Percentiles rank a stretch among this genome's conserved stretches.
Evolutionary conservation across 2,113 vertebrate species (phyloP).

Genomic region (Falcunculus frontatus): DNA sequence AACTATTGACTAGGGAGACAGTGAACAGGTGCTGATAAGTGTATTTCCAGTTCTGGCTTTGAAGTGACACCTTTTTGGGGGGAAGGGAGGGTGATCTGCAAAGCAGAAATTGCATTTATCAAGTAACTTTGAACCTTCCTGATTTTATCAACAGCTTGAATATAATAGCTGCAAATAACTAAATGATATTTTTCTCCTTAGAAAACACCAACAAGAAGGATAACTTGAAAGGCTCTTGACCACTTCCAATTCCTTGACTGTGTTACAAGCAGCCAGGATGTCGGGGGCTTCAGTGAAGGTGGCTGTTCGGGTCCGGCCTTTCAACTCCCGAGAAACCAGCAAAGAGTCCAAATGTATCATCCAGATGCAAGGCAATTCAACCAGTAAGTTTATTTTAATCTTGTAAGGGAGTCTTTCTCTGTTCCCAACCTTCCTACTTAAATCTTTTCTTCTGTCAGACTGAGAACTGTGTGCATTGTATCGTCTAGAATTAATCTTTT

Average conservation of each 20-base stretch:
- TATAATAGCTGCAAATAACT: not conserved
- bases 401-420: not conserved
- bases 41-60: not conserved
- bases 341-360: constrained; percentile 99
- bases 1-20: not conserved
- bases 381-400: constrained; percentile 84
- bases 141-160: not conserved
- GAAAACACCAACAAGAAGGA: not conserved
- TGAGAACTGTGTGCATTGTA: not conserved
- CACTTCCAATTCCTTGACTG: not conserved
- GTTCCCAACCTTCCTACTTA: not conserved
- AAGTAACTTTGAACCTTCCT: not conserved
- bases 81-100: not conserved
- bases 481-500: not conserved
- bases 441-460: not conserved
- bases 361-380: constrained; percentile 98
- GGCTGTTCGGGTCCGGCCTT: constrained; percentile 93
- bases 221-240: not conserved
- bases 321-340: constrained; percentile 92
- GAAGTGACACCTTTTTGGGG: not conserved
- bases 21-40: not conserved
- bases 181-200: not conserved
- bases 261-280: constrained; percentile 71
- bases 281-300: constrained; percentile 98
- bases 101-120: not conserved